These are phyloP conservation scores for Urosaurus nigricauda DNA, from an alignment of 2,797 vertebrate species.

Conservation along the genomic window DNA sequence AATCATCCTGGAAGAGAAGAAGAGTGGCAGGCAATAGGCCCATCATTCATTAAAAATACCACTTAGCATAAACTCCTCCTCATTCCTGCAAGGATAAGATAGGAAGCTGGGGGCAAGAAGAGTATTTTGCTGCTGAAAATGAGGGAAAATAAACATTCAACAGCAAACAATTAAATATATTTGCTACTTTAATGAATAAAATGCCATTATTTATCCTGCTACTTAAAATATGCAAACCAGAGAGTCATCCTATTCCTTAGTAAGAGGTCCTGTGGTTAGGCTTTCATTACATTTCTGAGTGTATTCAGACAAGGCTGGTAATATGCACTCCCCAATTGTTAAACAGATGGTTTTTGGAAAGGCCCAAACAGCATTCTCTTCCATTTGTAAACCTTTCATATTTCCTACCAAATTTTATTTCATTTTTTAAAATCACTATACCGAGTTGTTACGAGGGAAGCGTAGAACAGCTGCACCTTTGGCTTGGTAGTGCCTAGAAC, in stretches of 20 bases:
- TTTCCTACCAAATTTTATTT: not conserved
- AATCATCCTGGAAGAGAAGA: not conserved
- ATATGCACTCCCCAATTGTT: not conserved
- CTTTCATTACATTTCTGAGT: not conserved
- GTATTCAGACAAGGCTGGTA: not conserved
- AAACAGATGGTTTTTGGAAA: not conserved
- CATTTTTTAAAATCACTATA: not conserved
- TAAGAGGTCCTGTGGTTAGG: not conserved
- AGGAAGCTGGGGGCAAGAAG: conserved; percentile 27
- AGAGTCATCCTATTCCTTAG: not conserved
- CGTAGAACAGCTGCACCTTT: not conserved
- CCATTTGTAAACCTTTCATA: not conserved
- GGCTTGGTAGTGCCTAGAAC: not conserved
- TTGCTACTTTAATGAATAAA: conserved; percentile 22
- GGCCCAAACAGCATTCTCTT: not conserved
- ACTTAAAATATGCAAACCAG: not conserved
- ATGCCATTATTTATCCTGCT: not conserved
- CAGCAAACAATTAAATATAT: conserved; percentile 36
- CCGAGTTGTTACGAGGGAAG: not conserved
- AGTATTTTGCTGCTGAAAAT: conserved; percentile 57
- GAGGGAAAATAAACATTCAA: conserved; percentile 38
- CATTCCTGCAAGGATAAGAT: conserved; percentile 15
- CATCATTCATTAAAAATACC: conserved; percentile 5
- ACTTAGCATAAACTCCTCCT: conserved; percentile 31
- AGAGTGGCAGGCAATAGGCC: not conserved